Conservation (phyloP, 2,888 invertebrate genomes). For the Nomada lathburiana region DNA sequence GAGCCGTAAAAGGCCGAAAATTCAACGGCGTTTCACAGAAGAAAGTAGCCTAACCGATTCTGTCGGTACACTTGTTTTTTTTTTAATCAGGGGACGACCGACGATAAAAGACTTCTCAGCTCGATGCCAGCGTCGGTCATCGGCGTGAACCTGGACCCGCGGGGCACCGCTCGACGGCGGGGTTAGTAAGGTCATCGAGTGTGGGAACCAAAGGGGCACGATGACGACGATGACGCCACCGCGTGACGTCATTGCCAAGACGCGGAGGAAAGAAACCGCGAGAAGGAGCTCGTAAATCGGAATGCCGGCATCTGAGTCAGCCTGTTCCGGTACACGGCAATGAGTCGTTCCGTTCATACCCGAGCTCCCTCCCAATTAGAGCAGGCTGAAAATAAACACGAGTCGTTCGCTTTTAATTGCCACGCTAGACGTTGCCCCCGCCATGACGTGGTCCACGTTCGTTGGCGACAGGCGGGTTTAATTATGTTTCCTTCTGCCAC, state of each 20-base stretch:
- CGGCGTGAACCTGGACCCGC: slow-evolving; percentile 42
- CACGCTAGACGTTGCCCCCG: slow-evolving; percentile 73
- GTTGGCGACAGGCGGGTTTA: slow-evolving; percentile 41
- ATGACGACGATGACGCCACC: slow-evolving; percentile 79
- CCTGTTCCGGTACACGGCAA: slow-evolving; percentile 79
- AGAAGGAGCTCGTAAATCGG: slow-evolving; percentile 67
- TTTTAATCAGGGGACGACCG: slow-evolving; percentile 27
- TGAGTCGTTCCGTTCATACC: slow-evolving; percentile 77
- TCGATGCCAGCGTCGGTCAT: slow-evolving; percentile 39
- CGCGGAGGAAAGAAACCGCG: slow-evolving; percentile 53
- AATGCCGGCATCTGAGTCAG: slow-evolving; percentile 77
- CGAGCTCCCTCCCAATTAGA: slow-evolving; percentile 79
- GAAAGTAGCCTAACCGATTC: neutral
- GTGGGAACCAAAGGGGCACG: slow-evolving; percentile 77
- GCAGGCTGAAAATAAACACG: slow-evolving; percentile 81
- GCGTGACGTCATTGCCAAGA: slow-evolving; percentile 75
- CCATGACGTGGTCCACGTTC: slow-evolving; percentile 19
- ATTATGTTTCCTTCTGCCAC: slow-evolving; percentile 24
- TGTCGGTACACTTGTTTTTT: slow-evolving; percentile 14
- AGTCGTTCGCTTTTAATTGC: slow-evolving; percentile 80
- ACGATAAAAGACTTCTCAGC: slow-evolving; percentile 29
- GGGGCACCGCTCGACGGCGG: slow-evolving; percentile 59
- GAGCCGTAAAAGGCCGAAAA: no score
- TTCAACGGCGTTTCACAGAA: neutral
- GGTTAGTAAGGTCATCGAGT: slow-evolving; percentile 79